Base-by-base conservation (phyloP, 2,888 invertebrate species). In the Acanthoscelides obtectus region DNA sequence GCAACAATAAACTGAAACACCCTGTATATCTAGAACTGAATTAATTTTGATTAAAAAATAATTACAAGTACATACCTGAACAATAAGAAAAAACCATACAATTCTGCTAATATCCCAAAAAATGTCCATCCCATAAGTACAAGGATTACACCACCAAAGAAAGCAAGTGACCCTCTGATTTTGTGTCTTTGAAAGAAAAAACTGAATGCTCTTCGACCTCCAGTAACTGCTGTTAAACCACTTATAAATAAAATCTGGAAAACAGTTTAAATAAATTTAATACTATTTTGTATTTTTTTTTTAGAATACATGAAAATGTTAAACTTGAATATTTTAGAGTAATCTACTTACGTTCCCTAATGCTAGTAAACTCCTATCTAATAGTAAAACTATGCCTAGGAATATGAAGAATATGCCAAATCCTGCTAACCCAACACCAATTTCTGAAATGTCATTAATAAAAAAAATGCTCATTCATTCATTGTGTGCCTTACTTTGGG, bases 181-280 rank as follows among this genome's bases (percentile, higher is more conserved):
- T 99, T 99, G 84, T 98, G 98, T 77, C 92, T 87, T 87, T 99
- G 99, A 86, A 99, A 99, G 88, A 99, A 99, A 86, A 99, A 99
- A 82, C 95, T 91, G 81, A 98, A 92, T 6, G 99, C 99, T 83
- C 98, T 87, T 85, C 97, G 95, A 22, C 98, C 89, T 0, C 99
- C 99, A 82, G 99, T 99, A 17, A 99, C 96, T 86, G 98, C 97
- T 20, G 94, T 95, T 70, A 99, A 88, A 0, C 99, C 99, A 78
- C 93, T 90, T 79, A 99, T 93, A 86, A 99, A 99, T 25, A 99
- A 88, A 76, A 99, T 95, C 99, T 99, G 88, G 68, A 90, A 90
- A 70, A 69, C 45, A 22, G n/a, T n/a, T 45, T n/a, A 64, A 71
- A n/a, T n/a, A n/a, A n/a, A 3, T n/a, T 64, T 20, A 66, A 64